phyloP scores from a whole-genome alignment of 2,888 invertebrate genomes.

The Folsomia manolachei region DNA sequence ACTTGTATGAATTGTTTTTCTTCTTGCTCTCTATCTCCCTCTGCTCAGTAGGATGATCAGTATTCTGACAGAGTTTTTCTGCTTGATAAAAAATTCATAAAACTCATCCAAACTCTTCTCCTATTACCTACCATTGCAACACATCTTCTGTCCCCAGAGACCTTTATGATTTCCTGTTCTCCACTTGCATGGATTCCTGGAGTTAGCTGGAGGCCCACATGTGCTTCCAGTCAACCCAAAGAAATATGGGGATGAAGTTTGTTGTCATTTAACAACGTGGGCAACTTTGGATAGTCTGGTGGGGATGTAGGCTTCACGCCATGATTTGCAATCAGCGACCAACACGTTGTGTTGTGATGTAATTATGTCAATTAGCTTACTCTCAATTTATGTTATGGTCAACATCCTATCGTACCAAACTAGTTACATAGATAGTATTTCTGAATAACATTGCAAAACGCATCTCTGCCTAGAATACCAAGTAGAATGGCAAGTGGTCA shows the following conservation, averaged over 20 bases:
- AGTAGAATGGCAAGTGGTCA: too few relatives aligned
- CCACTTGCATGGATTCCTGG: too few relatives aligned
- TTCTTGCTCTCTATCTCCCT: not conserved
- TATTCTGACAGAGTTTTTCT: not conserved
- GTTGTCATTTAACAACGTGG: not conserved
- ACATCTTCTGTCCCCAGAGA: not conserved
- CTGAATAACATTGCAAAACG: too few relatives aligned
- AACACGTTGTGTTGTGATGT: not conserved
- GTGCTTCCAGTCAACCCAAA: too few relatives aligned
- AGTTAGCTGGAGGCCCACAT: not conserved
- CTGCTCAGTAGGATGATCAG: not conserved
- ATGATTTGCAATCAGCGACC: not conserved
- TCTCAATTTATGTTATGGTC: slow-evolving; percentile 12
- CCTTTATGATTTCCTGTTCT: not conserved
- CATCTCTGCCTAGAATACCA: too few relatives aligned
- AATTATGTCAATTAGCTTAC: slow-evolving; percentile 14
- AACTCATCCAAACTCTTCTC: slow-evolving; percentile 1
- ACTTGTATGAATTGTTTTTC: slow-evolving; percentile 23
- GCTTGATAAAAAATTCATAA: slow-evolving; percentile 22
- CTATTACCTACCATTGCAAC: not conserved
- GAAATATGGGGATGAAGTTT: not conserved
- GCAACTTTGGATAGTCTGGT: not conserved
- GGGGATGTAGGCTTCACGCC: not conserved
- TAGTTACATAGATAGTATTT: too few relatives aligned
- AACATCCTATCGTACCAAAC: too few relatives aligned